phyloP scores from a whole-genome alignment of 2,888 invertebrate species.

The Gerris lacustris region DNA sequence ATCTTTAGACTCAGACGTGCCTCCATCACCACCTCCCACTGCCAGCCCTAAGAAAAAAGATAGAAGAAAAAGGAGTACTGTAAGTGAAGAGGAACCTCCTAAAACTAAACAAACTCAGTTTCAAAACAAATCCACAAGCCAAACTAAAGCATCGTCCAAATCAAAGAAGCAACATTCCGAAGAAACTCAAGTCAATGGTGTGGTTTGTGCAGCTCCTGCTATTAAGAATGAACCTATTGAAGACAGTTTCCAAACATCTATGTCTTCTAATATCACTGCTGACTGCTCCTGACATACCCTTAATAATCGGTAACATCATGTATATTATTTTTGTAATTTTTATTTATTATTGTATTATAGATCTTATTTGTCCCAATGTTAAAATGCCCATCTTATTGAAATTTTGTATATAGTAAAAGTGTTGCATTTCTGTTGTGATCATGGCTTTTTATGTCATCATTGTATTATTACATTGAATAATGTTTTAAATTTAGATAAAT shows the following conservation, averaged over 20 bases:
- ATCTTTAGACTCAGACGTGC: conserved; percentile 36
- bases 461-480: no score
- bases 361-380: not conserved
- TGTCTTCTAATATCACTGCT: not conserved
- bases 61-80: conserved; percentile 14
- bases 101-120: conserved; percentile 2
- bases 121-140: not conserved
- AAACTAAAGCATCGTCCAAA: not conserved
- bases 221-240: not conserved
- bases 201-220: not conserved
- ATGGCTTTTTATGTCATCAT: no score
- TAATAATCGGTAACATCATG: not conserved
- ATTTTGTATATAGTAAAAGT: not conserved
- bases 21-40: conserved; percentile 34
- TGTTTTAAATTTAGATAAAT: no score
- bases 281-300: not conserved
- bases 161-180: not conserved
- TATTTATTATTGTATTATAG: not conserved
- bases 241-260: not conserved
- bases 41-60: conserved; percentile 12
- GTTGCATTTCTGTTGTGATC: no score
- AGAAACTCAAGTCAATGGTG: not conserved
- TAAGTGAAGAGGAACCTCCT: conserved; percentile 13
- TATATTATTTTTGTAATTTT: not conserved
- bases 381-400: not conserved